Percentiles rank a stretch among this genome's conserved stretches.
These are phyloP conservation scores for Hipposideros armiger DNA, from an alignment of 2,113 vertebrate genomes.

Conservation along the genomic window DNA sequence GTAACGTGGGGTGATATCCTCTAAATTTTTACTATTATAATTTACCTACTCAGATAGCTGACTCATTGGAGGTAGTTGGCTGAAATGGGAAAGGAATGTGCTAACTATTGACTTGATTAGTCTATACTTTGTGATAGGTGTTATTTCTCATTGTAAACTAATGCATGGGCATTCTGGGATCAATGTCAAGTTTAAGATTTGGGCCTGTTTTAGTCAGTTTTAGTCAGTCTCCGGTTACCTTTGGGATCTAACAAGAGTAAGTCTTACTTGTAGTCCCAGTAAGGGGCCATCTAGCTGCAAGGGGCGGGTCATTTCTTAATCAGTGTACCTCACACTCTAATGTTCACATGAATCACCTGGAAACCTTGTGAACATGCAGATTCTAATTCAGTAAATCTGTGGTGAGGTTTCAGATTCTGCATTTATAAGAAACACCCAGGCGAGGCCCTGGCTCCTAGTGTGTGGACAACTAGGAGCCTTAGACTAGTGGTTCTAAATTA, in stretches of 20 bases:
- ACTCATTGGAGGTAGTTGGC: background rate
- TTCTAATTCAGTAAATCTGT: background rate
- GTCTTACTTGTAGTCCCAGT: background rate
- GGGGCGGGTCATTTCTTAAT: background rate
- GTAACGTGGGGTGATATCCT: background rate
- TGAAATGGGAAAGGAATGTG: background rate
- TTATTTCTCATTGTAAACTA: slow-evolving; percentile 1
- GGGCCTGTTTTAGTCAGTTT: background rate
- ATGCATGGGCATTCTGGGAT: background rate
- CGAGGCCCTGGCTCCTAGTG: background rate
- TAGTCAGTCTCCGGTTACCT: background rate
- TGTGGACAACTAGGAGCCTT: background rate
- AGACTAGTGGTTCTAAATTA: background rate
- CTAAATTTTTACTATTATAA: background rate
- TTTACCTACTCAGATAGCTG: slow-evolving; percentile 18
- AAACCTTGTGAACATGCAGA: background rate
- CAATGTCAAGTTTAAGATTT: background rate
- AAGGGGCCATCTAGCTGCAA: background rate
- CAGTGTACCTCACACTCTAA: background rate
- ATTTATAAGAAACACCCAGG: background rate
- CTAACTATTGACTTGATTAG: background rate
- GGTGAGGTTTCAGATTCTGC: background rate
- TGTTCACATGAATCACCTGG: background rate
- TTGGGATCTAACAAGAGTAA: background rate
- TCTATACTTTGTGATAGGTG: background rate